A percentile compares a stretch with the other conserved stretches of the same genome.
These are phyloP conservation scores for Drosophila acutilabella DNA, from an alignment of 2,888 invertebrate genomes.

Conservation along the genomic window DNA sequence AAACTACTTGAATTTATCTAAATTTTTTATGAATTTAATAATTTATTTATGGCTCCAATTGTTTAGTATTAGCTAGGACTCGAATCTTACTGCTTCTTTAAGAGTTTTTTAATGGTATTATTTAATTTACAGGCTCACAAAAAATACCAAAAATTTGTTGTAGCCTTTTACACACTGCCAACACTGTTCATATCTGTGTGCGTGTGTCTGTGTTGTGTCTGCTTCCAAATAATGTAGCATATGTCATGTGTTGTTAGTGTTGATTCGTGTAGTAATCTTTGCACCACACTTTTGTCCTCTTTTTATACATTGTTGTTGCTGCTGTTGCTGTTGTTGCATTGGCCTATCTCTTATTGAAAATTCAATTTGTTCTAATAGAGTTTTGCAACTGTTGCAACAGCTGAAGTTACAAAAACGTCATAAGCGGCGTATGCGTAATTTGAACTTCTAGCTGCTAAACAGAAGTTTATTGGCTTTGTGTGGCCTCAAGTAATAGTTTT, in stretches of 20 bases:
- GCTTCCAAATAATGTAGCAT: slow-evolving; percentile 56
- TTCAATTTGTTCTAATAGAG: slow-evolving; percentile 75
- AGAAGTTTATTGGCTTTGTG: no score
- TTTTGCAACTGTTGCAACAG: slow-evolving; percentile 50
- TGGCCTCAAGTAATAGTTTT: no score
- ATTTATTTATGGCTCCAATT: no score
- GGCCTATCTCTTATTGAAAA: slow-evolving; percentile 69
- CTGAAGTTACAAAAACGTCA: slow-evolving; percentile 23
- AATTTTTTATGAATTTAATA: no score
- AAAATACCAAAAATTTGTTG: no score
- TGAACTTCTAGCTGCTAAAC: not conserved
- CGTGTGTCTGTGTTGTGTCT: slow-evolving; percentile 29
- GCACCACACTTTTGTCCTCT: slow-evolving; percentile 17
- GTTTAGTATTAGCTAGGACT: no score
- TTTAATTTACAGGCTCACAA: no score
- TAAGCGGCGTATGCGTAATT: slow-evolving; percentile 47
- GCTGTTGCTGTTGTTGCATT: slow-evolving; percentile 37
- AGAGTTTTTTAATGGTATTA: no score
- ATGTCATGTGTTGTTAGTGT: slow-evolving; percentile 65
- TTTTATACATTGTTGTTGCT: slow-evolving; percentile 18
- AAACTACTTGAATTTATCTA: no score
- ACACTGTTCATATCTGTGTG: slow-evolving; percentile 20
- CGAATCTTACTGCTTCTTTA: no score
- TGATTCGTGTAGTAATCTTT: slow-evolving; percentile 39
- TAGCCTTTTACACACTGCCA: not conserved